Evolutionary conservation across 2,797 vertebrate species (phyloP).

Genomic region (Myotis myotis): DNA sequence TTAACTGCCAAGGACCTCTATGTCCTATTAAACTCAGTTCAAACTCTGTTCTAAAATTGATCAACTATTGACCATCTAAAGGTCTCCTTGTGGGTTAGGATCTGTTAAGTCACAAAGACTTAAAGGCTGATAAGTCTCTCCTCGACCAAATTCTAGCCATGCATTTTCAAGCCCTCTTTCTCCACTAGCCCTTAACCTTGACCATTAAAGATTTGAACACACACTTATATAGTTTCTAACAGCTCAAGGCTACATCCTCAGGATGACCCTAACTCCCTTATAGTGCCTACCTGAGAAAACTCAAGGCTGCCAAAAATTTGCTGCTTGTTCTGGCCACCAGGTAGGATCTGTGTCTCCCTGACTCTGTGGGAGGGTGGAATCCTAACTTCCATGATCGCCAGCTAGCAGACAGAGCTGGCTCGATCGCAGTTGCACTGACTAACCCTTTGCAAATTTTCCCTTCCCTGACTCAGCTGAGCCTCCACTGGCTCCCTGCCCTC

Average conservation of each 20-base stretch:
- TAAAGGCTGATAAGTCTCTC: not conserved
- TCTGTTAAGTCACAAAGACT: not conserved
- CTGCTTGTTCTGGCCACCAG: not conserved
- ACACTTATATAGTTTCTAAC: not conserved
- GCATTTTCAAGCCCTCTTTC: not conserved
- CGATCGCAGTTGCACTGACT: not conserved
- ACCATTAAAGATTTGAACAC: not conserved
- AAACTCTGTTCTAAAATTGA: not conserved
- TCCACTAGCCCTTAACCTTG: not conserved
- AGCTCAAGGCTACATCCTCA: not conserved
- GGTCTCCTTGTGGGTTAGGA: not conserved
- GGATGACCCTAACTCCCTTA: not conserved
- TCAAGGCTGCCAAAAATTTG: not conserved
- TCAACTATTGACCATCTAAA: not conserved
- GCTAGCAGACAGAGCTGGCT: not conserved
- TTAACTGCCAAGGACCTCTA: not conserved
- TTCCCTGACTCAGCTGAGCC: not conserved
- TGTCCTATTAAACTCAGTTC: not conserved
- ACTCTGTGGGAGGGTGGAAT: not conserved
- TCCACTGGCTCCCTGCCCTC: not conserved
- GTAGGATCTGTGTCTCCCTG: not conserved
- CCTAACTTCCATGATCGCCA: not conserved
- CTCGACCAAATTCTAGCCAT: not conserved
- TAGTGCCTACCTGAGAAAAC: not conserved
- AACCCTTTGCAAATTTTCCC: not conserved